Conservation (phyloP, 2,888 invertebrate genomes). For the Holacanthella duospinosa region DNA sequence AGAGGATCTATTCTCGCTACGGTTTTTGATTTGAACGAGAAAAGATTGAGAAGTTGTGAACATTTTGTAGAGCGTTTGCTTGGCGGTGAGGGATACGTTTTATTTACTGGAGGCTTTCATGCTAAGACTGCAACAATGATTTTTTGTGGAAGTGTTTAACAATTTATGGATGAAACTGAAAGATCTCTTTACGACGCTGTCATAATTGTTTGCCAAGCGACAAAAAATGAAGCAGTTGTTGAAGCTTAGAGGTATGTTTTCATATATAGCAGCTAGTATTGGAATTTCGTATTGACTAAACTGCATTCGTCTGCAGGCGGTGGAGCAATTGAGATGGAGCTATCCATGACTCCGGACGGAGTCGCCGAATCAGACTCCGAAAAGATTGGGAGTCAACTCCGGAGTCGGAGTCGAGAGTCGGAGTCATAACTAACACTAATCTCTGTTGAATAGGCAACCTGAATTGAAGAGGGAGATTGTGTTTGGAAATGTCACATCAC, state of each 20-base stretch:
- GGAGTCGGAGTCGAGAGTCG: no score
- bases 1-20: slow-evolving; percentile 95
- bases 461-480: no score
- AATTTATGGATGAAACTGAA: slow-evolving; percentile 98
- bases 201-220: slow-evolving; percentile 95
- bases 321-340: slow-evolving; percentile 98
- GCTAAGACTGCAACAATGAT: slow-evolving; percentile 92
- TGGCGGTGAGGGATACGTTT: slow-evolving; percentile 72
- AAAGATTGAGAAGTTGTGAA: slow-evolving; percentile 71
- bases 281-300: neutral
- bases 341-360: no score
- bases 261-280: neutral
- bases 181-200: slow-evolving; percentile 97
- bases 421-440: no score
- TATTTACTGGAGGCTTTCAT: slow-evolving; percentile 75
- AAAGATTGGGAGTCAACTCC: no score
- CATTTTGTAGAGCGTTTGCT: slow-evolving; percentile 87
- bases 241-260: slow-evolving; percentile 72
- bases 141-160: slow-evolving; percentile 90
- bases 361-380: no score
- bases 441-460: no score
- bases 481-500: no score
- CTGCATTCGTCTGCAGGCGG: slow-evolving; percentile 55
- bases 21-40: slow-evolving; percentile 66
- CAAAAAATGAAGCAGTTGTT: slow-evolving; percentile 93